Base-by-base conservation (phyloP, 1,140 invertebrate genomes). In the Nebria ingens region DNA sequence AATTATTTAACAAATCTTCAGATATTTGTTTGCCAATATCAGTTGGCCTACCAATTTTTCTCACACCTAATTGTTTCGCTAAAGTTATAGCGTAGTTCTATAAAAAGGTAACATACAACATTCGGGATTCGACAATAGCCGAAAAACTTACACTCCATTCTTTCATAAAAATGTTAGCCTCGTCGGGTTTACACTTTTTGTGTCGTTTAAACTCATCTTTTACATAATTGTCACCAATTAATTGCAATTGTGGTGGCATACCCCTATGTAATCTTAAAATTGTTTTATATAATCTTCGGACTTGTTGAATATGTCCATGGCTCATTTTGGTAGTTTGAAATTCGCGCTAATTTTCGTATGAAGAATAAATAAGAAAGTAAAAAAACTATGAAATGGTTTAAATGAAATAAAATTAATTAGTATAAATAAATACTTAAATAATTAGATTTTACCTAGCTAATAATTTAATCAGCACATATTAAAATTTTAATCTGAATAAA, bases 131-230 rank as follows among this genome's bases (percentile, higher is more conserved):
- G 19, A 55, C 12, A 53, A 19, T 54, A 54, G 17, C 38, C 38
- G 13, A 56, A 25, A 21, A 59, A 75, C 80, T 81, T 76, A 93
- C 91, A 38, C 87, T 84, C 93, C 93, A 97, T 75, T 93, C 91
- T 21, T 79, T 81, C 69, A 95, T 80, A 68, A 97, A 96, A 56
- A 86, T 73, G 20, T 76, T 68, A 11, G 87, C 79, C 69, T 91
- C 85, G 51, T 77, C 71, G 11, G 75, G 70, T 54, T 77, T 80
- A 59, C 86, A 91, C n/a, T 76, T 80, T 68, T 93, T 89, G 67
- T 96, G 91, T 51, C 86, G 72, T 62, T 81, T 82, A 70, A 97
- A 97, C 71, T 97, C 93, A 62, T 92, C 90, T 63, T 82, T 82
- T 0, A 87, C 87, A 72, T 97, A 97, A 68, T 80, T 79, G 64